Base-by-base conservation (phyloP, 2,113 vertebrate genomes). In the Paraplagusia blochii region DNA sequence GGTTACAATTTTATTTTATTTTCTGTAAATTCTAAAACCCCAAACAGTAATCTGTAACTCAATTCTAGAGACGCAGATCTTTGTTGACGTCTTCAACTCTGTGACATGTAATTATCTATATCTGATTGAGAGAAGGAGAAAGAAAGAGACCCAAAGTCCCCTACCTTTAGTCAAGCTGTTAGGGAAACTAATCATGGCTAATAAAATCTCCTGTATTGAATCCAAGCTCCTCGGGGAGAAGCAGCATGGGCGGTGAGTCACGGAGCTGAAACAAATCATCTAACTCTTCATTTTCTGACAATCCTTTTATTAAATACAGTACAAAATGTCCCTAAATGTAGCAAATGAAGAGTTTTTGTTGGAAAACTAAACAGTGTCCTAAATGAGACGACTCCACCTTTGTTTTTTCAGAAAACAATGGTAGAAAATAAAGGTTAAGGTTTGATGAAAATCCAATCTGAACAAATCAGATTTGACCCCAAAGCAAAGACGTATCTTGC, bases 251-350 rank as follows among this genome's bases (percentile, higher is more conserved):
- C 69, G 66, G 69, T 18, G 62, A 77, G 73, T 76, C 70, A 55
- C 50, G 60, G 52, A 65, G 67, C 38, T 55, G 52, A 72, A 75
- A 79, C 80, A 81, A 81, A 81, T 85, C 77, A 74, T 70, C 64
- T 49, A 16, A 49, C 49, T 29, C 53, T 29, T 56, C 52, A 53
- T 44, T 22, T 55, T 44, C 34, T 60, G 34, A 43, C 46, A 49
- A 53, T 44, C 14, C 10, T 36, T 11, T 39, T 8, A 49, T 53
- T 33, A 39, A 19, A 42, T 13, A 1, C 54, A 10, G 18, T n/a
- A 34, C 4, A 18, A 4, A 29, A 29, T 29, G 22, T 29, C 22
- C 22, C 22, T 4, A 29, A 29, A 2, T 6, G 3, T 29, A 29
- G 22, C 6, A 29, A 2, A 29, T 29, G 6, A 4, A 29, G 6